Conservation (phyloP, 2,797 vertebrate species). For the Hybognathus amarus region DNA sequence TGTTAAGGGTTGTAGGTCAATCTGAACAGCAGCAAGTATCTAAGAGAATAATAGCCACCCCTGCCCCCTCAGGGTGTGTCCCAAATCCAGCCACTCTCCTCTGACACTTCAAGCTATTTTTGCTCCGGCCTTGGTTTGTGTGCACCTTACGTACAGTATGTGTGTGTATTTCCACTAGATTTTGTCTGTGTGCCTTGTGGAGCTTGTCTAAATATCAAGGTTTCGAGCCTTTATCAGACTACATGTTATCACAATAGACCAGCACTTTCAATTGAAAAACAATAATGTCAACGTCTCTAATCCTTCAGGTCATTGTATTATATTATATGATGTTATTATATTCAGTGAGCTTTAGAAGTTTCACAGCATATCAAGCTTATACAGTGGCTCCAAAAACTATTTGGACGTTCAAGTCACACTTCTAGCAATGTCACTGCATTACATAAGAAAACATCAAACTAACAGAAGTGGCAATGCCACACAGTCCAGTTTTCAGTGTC, state of each 20-base stretch:
- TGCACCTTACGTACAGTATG: slow-evolving; percentile 10
- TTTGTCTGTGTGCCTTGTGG: slow-evolving; percentile 12
- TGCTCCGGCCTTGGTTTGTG: slow-evolving; percentile 35
- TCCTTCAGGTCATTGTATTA: not conserved
- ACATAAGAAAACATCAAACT: not conserved
- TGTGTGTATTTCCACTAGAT: slow-evolving; percentile 22
- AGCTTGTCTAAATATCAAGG: slow-evolving; percentile 14
- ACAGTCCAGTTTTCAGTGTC: not conserved
- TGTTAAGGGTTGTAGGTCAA: slow-evolving; percentile 55
- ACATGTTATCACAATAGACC: slow-evolving; percentile 12
- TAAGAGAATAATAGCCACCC: slow-evolving; percentile 51
- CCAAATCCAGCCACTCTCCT: slow-evolving; percentile 51
- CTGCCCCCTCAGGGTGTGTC: slow-evolving; percentile 49
- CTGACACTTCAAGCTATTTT: slow-evolving; percentile 49
- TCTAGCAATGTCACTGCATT: not conserved
- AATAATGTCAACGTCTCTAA: not conserved
- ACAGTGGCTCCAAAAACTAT: not conserved
- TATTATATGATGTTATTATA: not conserved
- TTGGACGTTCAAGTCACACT: not conserved
- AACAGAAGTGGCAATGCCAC: too few relatives aligned
- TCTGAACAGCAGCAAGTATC: slow-evolving; percentile 30
- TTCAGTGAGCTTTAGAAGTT: not conserved
- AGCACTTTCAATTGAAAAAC: not conserved
- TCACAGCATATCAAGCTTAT: not conserved
- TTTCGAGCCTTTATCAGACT: not conserved